phyloP scores from a whole-genome alignment of 1,140 invertebrate species.

The Drosophila nigromelanica region DNA sequence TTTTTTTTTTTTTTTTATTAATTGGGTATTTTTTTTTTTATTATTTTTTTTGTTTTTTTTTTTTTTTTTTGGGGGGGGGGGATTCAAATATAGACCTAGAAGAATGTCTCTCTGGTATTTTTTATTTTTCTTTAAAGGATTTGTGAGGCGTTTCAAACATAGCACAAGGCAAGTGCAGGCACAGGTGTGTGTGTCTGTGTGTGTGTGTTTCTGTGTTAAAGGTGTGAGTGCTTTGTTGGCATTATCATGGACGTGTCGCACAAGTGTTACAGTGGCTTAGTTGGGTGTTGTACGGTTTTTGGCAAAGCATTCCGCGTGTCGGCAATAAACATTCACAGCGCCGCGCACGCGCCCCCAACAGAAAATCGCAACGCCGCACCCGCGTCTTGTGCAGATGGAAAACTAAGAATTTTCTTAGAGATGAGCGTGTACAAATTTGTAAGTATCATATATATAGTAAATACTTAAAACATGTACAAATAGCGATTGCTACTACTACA shows the following conservation, averaged over 20 bases:
- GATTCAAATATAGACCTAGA: slow-evolving; percentile 13
- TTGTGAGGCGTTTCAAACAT: slow-evolving; percentile 17
- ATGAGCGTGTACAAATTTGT: not conserved
- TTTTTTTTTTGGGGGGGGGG: too few relatives aligned
- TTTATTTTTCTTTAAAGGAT: not conserved
- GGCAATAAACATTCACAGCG: slow-evolving; percentile 54
- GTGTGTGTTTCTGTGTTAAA: slow-evolving; percentile 15
- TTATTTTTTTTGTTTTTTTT: slow-evolving; percentile 24
- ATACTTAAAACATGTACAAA: not conserved
- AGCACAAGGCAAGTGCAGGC: slow-evolving; percentile 55
- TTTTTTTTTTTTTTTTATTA: slow-evolving; percentile 31
- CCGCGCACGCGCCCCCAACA: slow-evolving; percentile 39
- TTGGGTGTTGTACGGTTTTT: slow-evolving; percentile 78
- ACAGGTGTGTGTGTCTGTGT: slow-evolving; percentile 13
- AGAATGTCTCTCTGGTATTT: slow-evolving; percentile 9
- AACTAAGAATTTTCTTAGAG: slow-evolving; percentile 19
- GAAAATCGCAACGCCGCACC: slow-evolving; percentile 48
- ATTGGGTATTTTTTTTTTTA: slow-evolving; percentile 17
- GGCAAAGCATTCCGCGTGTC: slow-evolving; percentile 67
- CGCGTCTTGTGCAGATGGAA: slow-evolving; percentile 16
- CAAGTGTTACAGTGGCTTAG: slow-evolving; percentile 63
- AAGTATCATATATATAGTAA: not conserved
- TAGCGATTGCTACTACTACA: too few relatives aligned
- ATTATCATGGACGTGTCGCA: slow-evolving; percentile 24
- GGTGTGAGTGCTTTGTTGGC: slow-evolving; percentile 16